Conservation (phyloP, 2,888 invertebrate genomes). For the Pantelozetes paolii region DNA sequence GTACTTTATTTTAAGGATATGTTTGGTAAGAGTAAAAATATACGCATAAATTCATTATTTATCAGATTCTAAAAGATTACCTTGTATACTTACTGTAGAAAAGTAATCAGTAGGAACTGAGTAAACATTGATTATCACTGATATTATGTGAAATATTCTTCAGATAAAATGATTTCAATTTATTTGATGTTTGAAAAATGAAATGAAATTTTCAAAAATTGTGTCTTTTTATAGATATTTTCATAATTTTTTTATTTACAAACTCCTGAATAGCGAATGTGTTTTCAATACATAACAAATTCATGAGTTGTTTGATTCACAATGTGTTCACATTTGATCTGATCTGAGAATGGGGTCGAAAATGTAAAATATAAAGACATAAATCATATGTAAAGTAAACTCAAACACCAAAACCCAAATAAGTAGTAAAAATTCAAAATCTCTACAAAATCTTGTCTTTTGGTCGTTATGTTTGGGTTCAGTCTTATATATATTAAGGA, state of each 20-base stretch:
- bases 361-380: constrained; percentile 19
- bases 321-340: constrained; percentile 1
- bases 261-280: background rate
- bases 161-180: too few species aligned
- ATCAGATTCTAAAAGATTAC: too few species aligned
- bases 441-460: background rate
- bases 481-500: background rate
- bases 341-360: constrained; percentile 25
- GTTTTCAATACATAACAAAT: background rate
- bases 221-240: background rate
- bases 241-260: background rate
- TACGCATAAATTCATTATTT: too few species aligned
- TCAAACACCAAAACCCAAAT: constrained; percentile 8
- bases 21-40: too few species aligned
- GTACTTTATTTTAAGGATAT: too few species aligned
- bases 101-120: too few species aligned
- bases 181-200: background rate
- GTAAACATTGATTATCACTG: too few species aligned
- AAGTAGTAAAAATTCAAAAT: background rate
- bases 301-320: background rate
- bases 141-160: background rate
- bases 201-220: background rate
- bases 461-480: background rate
- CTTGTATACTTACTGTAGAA: too few species aligned
- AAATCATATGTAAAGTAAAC: constrained; percentile 26